These are phyloP conservation scores for Drosophila austrosaltans DNA, from an alignment of 2,888 invertebrate genomes.

Conservation along the genomic window DNA sequence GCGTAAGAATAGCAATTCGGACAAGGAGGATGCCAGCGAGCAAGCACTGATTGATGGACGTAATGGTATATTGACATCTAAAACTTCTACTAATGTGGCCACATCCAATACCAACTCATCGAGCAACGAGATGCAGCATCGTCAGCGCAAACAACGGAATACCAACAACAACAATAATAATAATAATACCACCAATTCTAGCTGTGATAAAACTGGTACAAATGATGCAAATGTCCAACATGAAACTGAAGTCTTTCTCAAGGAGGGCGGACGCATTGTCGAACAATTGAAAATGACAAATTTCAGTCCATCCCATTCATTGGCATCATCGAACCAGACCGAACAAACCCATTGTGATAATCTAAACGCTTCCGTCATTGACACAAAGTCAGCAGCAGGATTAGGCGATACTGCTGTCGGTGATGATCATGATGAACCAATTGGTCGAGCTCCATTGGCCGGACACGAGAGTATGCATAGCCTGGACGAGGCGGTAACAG, in stretches of 20 bases:
- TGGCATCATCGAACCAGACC: conserved; percentile 79
- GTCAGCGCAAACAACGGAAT: conserved; percentile 79
- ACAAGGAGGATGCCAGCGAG: conserved; percentile 68
- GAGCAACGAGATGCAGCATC: conserved; percentile 80
- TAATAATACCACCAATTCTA: conserved; percentile 51
- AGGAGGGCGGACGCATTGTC: conserved; percentile 59
- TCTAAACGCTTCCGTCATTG: conserved; percentile 47
- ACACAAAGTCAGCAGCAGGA: conserved; percentile 43
- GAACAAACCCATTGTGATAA: conserved; percentile 80
- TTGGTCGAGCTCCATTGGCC: conserved; percentile 57
- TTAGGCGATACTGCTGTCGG: not conserved
- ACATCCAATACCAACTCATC: conserved; percentile 40
- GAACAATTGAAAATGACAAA: conserved; percentile 71
- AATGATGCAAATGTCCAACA: conserved; percentile 53
- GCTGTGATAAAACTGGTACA: conserved; percentile 73
- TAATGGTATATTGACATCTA: conserved; percentile 23
- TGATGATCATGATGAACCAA: conserved; percentile 33
- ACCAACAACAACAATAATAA: conserved; percentile 59
- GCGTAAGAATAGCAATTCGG: conserved; percentile 82
- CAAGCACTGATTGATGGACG: conserved; percentile 65
- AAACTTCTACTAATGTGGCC: conserved; percentile 5
- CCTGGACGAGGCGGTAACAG: conserved; percentile 65
- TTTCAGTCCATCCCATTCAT: conserved; percentile 74
- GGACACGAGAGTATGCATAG: conserved; percentile 67
- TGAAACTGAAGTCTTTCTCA: conserved; percentile 72